A percentile compares a stretch with the other conserved stretches of the same genome.
Conservation (phyloP, 2,113 vertebrate species). For the Trogon surrucura region DNA sequence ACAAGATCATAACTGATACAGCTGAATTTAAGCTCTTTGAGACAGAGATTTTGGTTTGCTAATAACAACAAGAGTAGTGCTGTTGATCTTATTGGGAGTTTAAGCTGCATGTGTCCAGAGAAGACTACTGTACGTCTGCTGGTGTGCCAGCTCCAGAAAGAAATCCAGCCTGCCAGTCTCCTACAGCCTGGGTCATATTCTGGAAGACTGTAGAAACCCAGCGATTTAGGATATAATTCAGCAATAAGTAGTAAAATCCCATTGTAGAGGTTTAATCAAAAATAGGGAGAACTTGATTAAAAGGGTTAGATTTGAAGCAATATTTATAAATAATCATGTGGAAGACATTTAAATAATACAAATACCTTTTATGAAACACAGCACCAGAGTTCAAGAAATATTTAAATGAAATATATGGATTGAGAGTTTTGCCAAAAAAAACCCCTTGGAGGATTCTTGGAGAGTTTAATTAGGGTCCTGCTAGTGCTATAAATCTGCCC, state of each 20-base stretch:
- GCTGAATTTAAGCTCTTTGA: background rate
- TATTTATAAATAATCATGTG: background rate
- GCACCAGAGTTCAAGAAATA: background rate
- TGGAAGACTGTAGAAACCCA: background rate
- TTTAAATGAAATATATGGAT: background rate
- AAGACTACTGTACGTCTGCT: background rate
- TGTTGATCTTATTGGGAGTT: background rate
- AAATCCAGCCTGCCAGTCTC: background rate
- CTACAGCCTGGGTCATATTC: background rate
- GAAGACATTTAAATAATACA: constrained; percentile 33
- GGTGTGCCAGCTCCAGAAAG: background rate
- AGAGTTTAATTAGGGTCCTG: background rate
- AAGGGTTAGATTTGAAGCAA: background rate
- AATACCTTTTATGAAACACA: background rate
- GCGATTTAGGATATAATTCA: background rate
- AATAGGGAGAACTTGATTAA: background rate
- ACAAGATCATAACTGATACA: background rate
- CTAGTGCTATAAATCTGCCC: background rate
- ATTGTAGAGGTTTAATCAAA: constrained; percentile 10
- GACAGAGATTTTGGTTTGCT: background rate
- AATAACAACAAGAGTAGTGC: background rate
- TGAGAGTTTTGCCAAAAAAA: background rate
- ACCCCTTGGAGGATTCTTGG: background rate
- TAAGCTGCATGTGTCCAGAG: background rate
- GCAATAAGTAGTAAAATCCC: background rate